Evolutionary conservation across 2,888 invertebrate genomes (phyloP).

Genomic region (Ecliptopera silaceata): DNA sequence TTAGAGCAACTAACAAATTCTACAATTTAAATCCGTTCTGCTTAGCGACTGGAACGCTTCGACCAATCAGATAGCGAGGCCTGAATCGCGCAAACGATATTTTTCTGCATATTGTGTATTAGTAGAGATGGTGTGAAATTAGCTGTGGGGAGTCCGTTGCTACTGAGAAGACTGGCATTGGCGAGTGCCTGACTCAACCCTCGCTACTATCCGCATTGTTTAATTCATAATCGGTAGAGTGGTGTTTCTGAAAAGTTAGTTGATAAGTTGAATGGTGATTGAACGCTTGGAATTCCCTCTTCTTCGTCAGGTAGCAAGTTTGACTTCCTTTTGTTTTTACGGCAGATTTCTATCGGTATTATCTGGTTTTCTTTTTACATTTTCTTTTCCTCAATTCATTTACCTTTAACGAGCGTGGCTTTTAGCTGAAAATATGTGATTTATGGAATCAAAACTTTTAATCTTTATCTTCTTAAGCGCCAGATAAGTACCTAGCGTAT

Average conservation of each 20-base stretch:
- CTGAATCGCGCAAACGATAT: constrained; percentile 59
- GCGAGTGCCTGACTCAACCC: constrained; percentile 77
- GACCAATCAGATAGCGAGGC: constrained; percentile 49
- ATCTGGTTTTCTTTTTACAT: constrained; percentile 1
- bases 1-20: constrained; percentile 25
- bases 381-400: constrained; percentile 7
- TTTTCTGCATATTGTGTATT: constrained; percentile 43
- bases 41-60: constrained; percentile 42
- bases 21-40: constrained; percentile 28
- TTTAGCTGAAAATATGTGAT: not conserved
- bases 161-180: constrained; percentile 75
- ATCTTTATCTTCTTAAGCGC: not conserved
- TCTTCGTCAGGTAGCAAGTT: constrained; percentile 77
- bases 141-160: constrained; percentile 70
- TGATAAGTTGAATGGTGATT: constrained; percentile 32
- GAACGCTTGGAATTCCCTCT: constrained; percentile 58
- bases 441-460: not conserved
- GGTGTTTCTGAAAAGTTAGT: constrained; percentile 58
- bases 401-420: constrained; percentile 2
- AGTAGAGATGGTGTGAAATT: constrained; percentile 13
- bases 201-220: constrained; percentile 63
- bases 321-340: constrained; percentile 67
- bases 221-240: constrained; percentile 68
- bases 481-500: too few species aligned
- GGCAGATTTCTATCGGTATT: not conserved